Base-by-base conservation (phyloP, 2,888 invertebrate genomes). In the Muscina levida region DNA sequence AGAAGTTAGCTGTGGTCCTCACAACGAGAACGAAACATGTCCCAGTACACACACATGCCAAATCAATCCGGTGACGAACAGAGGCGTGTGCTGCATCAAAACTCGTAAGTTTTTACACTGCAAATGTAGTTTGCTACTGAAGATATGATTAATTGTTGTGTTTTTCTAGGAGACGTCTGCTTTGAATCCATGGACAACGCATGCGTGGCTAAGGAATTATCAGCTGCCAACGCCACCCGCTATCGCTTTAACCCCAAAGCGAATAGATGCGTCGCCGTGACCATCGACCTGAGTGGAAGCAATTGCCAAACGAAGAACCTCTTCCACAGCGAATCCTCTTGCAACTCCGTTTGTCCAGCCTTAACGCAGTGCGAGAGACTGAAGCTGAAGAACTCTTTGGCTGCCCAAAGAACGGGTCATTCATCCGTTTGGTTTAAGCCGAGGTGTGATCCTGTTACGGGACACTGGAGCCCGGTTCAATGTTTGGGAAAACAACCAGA, bases 71-170 rank as follows among this genome's bases (percentile, higher is more conserved):
- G 93, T 96, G 57, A 94, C 94, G 79, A 94, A 95, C 85, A 95
- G 95, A 74, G 95, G 96, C 0, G 95, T 96, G n/a, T 97, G 97
- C 91, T 97, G 97, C 87, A 95, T 95, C 10, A 97, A 97, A 88
- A 96, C 96, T 83, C 92, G 95, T 95, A 89, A 92, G 93, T 82
- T 65, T 17, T n/a, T 3, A 5, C 10, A n/a, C n/a, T n/a, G 19
- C 17, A 13, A 1, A 4, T 68, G 15, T 46, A 6, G 2, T 26
- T 39, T 5, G 1, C 44, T 19, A 11, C 4, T 59, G 26, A 4
- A 46, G 22, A 17, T 2, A 24, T 66, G 15, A 11, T 26, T 39
- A 15, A 31, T 44, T 65, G n/a, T 39, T 24, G 3, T 59, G 19
- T n/a, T 48, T 82, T 88, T 88, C 1, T 85, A 94, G 94, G 95